Evolutionary conservation across 2,888 invertebrate species (phyloP).

Genomic region (Eremobia ochroleuca): DNA sequence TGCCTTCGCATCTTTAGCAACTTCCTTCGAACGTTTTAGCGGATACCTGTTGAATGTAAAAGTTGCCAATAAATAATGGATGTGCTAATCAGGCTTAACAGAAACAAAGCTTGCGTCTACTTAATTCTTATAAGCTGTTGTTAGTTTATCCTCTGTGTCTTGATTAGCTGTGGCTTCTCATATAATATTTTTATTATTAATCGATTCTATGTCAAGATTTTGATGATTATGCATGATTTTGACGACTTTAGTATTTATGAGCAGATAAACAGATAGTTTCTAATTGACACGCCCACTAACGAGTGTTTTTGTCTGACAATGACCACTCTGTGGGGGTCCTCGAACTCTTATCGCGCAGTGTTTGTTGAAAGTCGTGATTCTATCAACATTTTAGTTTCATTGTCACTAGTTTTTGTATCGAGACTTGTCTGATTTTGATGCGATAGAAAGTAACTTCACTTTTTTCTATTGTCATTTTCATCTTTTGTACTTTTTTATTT

Average conservation of each 20-base stretch:
- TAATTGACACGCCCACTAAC: slow-evolving; percentile 47
- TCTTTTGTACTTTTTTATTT: slow-evolving; percentile 69
- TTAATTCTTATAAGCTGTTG: slow-evolving; percentile 35
- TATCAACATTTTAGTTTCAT: slow-evolving; percentile 78
- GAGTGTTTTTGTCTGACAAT: slow-evolving; percentile 52
- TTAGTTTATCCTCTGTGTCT: slow-evolving; percentile 54
- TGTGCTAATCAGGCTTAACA: slow-evolving; percentile 39
- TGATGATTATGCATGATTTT: slow-evolving; percentile 52
- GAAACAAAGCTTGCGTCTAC: slow-evolving; percentile 9
- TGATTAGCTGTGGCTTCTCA: slow-evolving; percentile 36
- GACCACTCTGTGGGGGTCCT: slow-evolving; percentile 49
- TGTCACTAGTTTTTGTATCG: slow-evolving; percentile 78
- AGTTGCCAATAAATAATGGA: slow-evolving; percentile 45
- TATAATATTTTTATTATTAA: slow-evolving; percentile 40
- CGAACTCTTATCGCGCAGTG: slow-evolving; percentile 67
- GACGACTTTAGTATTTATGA: slow-evolving; percentile 30
- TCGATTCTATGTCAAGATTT: slow-evolving; percentile 42
- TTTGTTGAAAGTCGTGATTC: slow-evolving; percentile 82
- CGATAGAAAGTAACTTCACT: slow-evolving; percentile 82
- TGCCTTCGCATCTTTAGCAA: slow-evolving; percentile 19
- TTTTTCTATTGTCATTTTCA: slow-evolving; percentile 79
- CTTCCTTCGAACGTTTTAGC: slow-evolving; percentile 40
- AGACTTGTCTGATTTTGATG: slow-evolving; percentile 73
- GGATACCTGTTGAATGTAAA: slow-evolving; percentile 58
- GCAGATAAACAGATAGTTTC: slow-evolving; percentile 41